Percentiles rank a stretch among this genome's conserved stretches.
phyloP scores from a whole-genome alignment of 2,113 vertebrate species.

The Miniopterus natalensis region DNA sequence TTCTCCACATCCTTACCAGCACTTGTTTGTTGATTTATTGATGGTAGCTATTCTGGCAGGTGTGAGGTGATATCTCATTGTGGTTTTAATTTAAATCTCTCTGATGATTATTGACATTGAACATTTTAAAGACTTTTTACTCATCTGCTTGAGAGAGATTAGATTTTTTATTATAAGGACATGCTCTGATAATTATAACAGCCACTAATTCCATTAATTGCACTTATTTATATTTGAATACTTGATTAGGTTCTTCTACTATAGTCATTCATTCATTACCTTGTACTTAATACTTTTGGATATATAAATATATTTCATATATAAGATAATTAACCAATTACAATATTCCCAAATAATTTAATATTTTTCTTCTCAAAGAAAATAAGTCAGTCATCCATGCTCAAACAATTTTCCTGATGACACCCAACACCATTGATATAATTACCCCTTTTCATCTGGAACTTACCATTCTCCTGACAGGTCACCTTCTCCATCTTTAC shows the following conservation, averaged over 20 bases:
- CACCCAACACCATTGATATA: not conserved
- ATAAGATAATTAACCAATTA: conserved; percentile 49
- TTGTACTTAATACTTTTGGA: conserved; percentile 65
- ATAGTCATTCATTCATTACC: conserved; percentile 62
- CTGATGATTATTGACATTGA: not conserved
- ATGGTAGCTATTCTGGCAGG: too few relatives aligned
- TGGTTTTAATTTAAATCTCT: not conserved
- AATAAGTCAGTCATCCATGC: conserved; percentile 45
- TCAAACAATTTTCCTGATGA: conserved; percentile 14
- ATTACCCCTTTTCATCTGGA: not conserved
- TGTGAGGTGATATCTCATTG: not conserved
- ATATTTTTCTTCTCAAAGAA: conserved; percentile 58
- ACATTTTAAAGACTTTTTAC: conserved; percentile 58
- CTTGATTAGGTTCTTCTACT: conserved; percentile 66
- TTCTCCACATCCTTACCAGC: not conserved
- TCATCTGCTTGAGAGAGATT: conserved; percentile 53
- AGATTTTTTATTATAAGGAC: conserved; percentile 69
- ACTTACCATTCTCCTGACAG: not conserved
- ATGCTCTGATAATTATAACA: conserved; percentile 74
- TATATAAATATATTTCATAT: conserved; percentile 58
- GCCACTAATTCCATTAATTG: conserved; percentile 79
- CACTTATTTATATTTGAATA: conserved; percentile 80
- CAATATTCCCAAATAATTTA: conserved; percentile 23
- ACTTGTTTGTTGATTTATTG: too few relatives aligned
- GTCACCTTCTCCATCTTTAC: conserved; percentile 17